A percentile compares a stretch with the other conserved stretches of the same genome.
Conservation (phyloP, 1,140 invertebrate genomes). For the Anthonomus grandis region DNA sequence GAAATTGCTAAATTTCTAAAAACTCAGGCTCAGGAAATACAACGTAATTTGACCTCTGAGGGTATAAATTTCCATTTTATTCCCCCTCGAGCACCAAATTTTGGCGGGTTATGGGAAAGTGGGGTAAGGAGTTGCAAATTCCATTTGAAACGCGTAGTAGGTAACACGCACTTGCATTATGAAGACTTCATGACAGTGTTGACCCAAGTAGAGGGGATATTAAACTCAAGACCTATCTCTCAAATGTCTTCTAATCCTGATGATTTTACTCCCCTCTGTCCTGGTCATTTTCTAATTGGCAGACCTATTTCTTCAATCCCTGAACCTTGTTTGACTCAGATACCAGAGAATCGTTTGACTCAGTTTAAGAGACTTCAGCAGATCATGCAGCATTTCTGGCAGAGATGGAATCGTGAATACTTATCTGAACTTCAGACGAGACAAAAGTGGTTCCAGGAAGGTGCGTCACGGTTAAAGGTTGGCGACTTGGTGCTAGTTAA, state of each 20-base stretch:
- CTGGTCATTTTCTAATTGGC: conserved; percentile 33
- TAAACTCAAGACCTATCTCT: conserved; percentile 32
- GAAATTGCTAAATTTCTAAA: conserved; percentile 45
- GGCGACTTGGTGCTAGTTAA: no score
- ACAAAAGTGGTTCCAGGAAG: no score
- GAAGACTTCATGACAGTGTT: conserved; percentile 30
- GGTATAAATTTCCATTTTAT: conserved; percentile 18
- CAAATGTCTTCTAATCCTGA: conserved; percentile 29
- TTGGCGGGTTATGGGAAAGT: conserved; percentile 49
- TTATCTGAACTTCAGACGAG: conserved; percentile 10
- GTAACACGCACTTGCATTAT: conserved; percentile 21
- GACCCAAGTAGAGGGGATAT: conserved; percentile 24
- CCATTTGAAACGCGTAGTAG: conserved; percentile 41
- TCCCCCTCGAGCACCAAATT: conserved; percentile 44
- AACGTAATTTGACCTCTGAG: conserved; percentile 7
- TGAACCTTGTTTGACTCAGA: conserved; percentile 2
- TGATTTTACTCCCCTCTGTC: conserved; percentile 25
- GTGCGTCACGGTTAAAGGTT: no score
- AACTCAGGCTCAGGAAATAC: conserved; percentile 26
- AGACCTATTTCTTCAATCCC: conserved; percentile 11
- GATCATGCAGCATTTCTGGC: conserved; percentile 18
- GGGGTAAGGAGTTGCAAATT: conserved; percentile 46
- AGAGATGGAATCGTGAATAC: conserved; percentile 14
- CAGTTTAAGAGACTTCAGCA: conserved; percentile 9
- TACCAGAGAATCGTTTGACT: conserved; percentile 1